phyloP scores from a whole-genome alignment of 2,888 invertebrate genomes.

The Heteromurus nitidus region DNA sequence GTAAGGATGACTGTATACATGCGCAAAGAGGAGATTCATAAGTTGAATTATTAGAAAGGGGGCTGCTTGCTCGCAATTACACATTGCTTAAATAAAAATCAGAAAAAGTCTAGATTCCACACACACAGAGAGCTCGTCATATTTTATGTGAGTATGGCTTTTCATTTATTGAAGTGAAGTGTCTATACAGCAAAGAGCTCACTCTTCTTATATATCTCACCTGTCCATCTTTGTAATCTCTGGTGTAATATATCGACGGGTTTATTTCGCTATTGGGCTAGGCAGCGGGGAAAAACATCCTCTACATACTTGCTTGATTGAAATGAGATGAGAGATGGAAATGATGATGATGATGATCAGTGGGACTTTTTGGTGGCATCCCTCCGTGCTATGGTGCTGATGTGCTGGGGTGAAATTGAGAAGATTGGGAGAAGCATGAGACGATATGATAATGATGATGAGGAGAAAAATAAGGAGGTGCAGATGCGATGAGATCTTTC shows the following conservation, averaged over 20 bases:
- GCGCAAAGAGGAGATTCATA: neutral
- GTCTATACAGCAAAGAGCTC: neutral
- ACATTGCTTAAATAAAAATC: neutral
- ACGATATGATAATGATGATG: neutral
- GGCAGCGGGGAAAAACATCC: no score
- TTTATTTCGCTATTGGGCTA: conserved; percentile 61
- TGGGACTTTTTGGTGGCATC: no score
- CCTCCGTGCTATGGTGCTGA: conserved; percentile 52
- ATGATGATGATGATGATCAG: conserved; percentile 60
- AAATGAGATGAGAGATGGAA: conserved; percentile 59
- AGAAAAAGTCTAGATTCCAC: conserved; percentile 11
- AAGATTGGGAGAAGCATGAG: conserved; percentile 17
- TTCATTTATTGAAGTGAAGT: no score
- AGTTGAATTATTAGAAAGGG: conserved; percentile 21
- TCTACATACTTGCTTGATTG: conserved; percentile 54
- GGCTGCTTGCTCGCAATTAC: conserved; percentile 25
- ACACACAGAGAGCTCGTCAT: neutral
- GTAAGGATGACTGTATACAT: neutral
- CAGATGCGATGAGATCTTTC: no score
- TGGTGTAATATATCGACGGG: conserved; percentile 57
- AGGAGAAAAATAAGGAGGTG: neutral
- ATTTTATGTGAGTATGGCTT: no score
- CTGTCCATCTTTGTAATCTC: conserved; percentile 63
- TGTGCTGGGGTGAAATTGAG: neutral
- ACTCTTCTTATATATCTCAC: conserved; percentile 49